Evolutionary conservation across 2,888 invertebrate genomes (phyloP), one percentile per base, ranked within the genome.

Genomic region (Athrips mouffetella): DNA sequence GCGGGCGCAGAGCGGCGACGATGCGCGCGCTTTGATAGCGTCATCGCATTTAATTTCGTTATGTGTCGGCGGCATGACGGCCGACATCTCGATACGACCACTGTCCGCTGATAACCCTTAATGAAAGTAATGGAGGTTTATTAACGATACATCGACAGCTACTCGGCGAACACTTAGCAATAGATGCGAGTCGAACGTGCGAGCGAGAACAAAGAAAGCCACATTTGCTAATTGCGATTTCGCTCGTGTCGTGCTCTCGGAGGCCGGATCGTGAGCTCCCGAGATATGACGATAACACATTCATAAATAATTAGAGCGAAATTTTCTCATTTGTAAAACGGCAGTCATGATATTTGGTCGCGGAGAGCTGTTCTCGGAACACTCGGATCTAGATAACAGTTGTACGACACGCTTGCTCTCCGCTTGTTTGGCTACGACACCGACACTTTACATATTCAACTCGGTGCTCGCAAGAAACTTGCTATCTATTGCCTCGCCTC

Each of bases 281-380:
- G 67, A 86, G 87, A 88, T 88, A 87, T 88, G 84, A 87, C 74
- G 88, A 88, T 88, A 88, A 87, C 87, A 86, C 88, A 88, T 87
- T 88, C 88, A 88, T 88, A 88, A 88, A 88, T 88, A 88, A 88
- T 88, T 88, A 88, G 88, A 88, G 86, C 83, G 80, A 88, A 88
- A 87, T 88, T 88, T 88, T 88, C 88, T 87, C 88, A 88, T 88
- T 88, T 88, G 88, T 88, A 87, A 84, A 82, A 83, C 85, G 80
- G 82, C 80, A 84, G 84, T 79, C 87, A 84, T 84, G 88, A 88
- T 88, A 88, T 88, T 88, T 86, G 86, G 86, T 79, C 73, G 82
- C 80, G 72, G 77, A 75, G 73, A 73, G 76, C 73, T 69, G 76
- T 88, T 88, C 88, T 82, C 62, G 68, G 88, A 88, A 88, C 69